Evolutionary conservation across 2,113 vertebrate genomes (phyloP), one percentile per base, ranked within the genome.

Genomic region (Hydrochoerus hydrochaeris): DNA sequence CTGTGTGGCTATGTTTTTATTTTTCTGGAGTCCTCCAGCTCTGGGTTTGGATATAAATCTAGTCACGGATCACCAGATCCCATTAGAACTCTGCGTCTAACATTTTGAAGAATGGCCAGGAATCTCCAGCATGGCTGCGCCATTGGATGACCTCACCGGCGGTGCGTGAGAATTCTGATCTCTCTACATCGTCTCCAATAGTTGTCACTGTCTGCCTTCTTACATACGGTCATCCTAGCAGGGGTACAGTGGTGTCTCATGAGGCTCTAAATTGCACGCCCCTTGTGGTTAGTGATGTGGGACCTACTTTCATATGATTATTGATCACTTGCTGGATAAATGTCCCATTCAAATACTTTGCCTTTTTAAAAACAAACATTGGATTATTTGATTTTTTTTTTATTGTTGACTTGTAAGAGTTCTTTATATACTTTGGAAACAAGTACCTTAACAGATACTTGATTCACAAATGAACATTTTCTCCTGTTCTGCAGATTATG

Each of bases 381-480:
- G 6, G 17, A 7, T 85, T 57, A 54, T 54, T 54, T 54, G 54
- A 54, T 57, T 57, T 87, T 65, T 87, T 65, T 92, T 86, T 94
- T 63, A 63, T 65, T 63, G 11, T 73, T 75, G 30, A 85, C 2
- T 83, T 92, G 2, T 86, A 85, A 54, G 10, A 83, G 26, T 85
- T 83, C n/a, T 87, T 91, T 60, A 49, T 52, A 81, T 91, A 62
- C 69, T 89, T 26, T 89, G 54, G 13, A 87, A 85, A 71, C 44
- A 88, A 84, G 22, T 77, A 1, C 2, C 13, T 88, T 69, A n/a
- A 49, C 32, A 69, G 69, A 63, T 62, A 54, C 16, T 46, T 41
- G 26, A 67, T 69, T 96, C 88, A 63, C 1, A 73, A 80, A 44
- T 52, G 17, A 57, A 57, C 54, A 44, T 93, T 96, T 95, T 63